Base-by-base conservation (phyloP, 2,113 vertebrate genomes). In the Syngnathus typhle region DNA sequence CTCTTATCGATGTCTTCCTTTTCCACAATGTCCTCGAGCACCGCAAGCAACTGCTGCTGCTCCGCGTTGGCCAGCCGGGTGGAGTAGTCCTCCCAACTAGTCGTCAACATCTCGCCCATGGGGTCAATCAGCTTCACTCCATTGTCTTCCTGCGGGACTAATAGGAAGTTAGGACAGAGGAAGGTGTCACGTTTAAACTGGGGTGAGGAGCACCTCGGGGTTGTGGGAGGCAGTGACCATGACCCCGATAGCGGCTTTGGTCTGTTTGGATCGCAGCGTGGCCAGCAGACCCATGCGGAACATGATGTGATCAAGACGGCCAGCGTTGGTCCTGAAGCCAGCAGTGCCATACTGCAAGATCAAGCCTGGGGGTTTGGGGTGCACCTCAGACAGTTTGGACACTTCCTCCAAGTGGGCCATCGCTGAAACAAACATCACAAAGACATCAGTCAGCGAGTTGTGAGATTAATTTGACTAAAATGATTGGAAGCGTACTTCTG, bases 221-320 rank as follows among this genome's bases (percentile, higher is more conserved):
- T 99, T 99, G 80, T 99, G 97, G 0, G 96, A 99, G 0, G 97
- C 97, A 0, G 96, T 99, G 11, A 99, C 95, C 95, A 99, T 94
- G 68, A 98, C 76, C 7, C 95, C 96, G 5, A 98, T 93, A 9
- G 93, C 92, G 6, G 92, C 87, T 43, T 83, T 77, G 0, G 92
- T 89, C 4, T 93, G 92, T 71, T 86, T 95, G 73, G 97, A 95
- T 64, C 96, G 84, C 47, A 98, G 85, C 0, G 84, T 78, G 0
- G 96, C 95, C 82, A 99, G 84, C n/a, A 98, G 71, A 11, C 97
- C 97, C 95, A 98, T 96, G 67, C 97, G 92, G 83, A 94, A 98
- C 95, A 98, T 93, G 81, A 96, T 51, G 8, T 99, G 97, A 61
- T 95, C 91, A 3, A 99, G 91, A n/a, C 83, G 83, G 9, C 89